phyloP scores from a whole-genome alignment of 2,888 invertebrate species.

The Yponomeuta sedellus region DNA sequence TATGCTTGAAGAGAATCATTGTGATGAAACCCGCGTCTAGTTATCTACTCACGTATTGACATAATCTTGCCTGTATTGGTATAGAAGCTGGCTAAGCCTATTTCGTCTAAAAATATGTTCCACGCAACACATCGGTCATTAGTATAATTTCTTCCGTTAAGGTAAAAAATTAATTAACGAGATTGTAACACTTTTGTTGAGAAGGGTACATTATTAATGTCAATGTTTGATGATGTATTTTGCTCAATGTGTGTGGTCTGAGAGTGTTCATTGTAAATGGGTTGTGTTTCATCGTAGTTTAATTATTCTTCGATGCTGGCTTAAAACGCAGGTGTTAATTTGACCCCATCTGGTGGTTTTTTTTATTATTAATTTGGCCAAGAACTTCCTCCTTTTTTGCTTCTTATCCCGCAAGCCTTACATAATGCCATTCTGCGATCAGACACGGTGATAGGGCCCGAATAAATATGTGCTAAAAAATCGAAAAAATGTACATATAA shows the following conservation, averaged over 20 bases:
- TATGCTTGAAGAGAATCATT: no score
- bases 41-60: no score
- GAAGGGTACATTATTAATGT: not conserved
- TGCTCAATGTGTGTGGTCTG: conserved; percentile 40
- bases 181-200: not conserved
- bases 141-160: no score
- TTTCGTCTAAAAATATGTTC: no score
- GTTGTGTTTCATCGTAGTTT: conserved; percentile 14
- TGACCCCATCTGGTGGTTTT: not conserved
- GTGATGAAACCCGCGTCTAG: no score
- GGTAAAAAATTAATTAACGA: no score
- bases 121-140: no score
- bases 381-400: not conserved
- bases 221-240: conserved; percentile 37
- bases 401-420: not conserved
- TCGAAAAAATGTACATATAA: no score
- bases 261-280: conserved; percentile 11
- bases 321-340: not conserved
- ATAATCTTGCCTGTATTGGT: no score
- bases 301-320: conserved; percentile 3
- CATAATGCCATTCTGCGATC: not conserved
- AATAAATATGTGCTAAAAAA: no score
- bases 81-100: no score
- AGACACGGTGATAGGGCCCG: no score
- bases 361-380: not conserved